phyloP scores from a whole-genome alignment of 2,113 vertebrate genomes.

The Zosterops japonicus region DNA sequence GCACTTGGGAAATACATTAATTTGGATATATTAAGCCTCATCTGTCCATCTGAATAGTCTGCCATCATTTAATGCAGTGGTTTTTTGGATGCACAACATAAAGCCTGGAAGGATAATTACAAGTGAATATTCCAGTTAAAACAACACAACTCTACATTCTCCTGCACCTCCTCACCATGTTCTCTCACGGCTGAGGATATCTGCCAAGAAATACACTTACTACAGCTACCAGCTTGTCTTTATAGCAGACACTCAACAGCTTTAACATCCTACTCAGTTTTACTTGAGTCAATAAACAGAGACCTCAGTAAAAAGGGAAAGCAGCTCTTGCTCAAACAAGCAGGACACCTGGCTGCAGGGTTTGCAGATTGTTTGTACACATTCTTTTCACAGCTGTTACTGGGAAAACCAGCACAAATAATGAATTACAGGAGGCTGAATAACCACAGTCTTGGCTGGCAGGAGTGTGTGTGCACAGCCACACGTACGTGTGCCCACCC shows the following conservation, averaged over 20 bases:
- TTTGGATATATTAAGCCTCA: neutral
- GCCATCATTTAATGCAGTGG: neutral
- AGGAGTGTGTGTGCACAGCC: neutral
- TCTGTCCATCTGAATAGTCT: conserved; percentile 35
- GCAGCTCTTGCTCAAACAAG: neutral
- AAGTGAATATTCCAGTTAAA: conserved; percentile 47
- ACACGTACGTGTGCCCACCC: neutral
- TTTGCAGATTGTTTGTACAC: neutral
- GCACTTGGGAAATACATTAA: conserved; percentile 21
- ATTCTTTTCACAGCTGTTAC: conserved; percentile 40
- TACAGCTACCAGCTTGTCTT: conserved; percentile 37
- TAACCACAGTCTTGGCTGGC: neutral
- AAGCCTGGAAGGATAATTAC: conserved; percentile 34
- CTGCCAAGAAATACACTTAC: conserved; percentile 56
- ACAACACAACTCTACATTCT: neutral
- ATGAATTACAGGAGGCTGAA: neutral
- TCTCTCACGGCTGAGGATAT: neutral
- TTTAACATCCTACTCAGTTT: conserved; percentile 19
- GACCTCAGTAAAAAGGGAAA: conserved; percentile 6
- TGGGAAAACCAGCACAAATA: neutral
- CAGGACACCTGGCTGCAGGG: conserved; percentile 43
- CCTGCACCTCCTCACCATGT: conserved; percentile 24
- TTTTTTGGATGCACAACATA: neutral
- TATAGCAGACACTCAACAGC: conserved; percentile 20
- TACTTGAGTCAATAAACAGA: conserved; percentile 45